Conservation (phyloP, 1,140 invertebrate genomes). For the Drosophila novamexicana region DNA sequence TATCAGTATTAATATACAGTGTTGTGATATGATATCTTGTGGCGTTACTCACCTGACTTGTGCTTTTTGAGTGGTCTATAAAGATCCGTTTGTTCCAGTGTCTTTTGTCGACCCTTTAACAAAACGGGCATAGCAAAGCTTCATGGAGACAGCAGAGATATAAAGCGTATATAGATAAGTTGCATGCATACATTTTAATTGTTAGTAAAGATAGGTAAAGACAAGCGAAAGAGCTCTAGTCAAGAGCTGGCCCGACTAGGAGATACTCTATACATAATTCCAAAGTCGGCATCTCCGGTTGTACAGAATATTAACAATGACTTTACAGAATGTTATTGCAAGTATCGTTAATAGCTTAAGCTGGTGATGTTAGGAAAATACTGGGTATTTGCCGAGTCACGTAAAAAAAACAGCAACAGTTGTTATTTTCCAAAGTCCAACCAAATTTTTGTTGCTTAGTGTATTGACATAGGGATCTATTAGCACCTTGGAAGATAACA, state of each 20-base stretch:
- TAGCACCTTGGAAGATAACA: conserved; percentile 35
- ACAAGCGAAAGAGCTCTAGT: neutral
- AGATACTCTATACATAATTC: neutral
- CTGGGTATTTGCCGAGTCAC: too few relatives aligned
- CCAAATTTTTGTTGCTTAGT: neutral
- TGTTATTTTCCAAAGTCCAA: neutral
- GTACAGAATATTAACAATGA: too few relatives aligned
- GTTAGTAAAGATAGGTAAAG: neutral
- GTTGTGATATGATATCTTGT: neutral
- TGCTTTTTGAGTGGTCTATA: conserved; percentile 86
- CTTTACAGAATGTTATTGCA: too few relatives aligned
- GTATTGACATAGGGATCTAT: conserved; percentile 2
- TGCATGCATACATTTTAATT: neutral
- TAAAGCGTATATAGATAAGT: conserved; percentile 46
- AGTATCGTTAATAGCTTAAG: too few relatives aligned
- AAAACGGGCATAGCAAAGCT: conserved; percentile 85
- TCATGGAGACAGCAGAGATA: neutral
- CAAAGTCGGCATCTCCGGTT: too few relatives aligned
- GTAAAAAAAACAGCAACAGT: neutral
- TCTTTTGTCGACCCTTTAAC: conserved; percentile 85
- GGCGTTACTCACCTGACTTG: conserved; percentile 79
- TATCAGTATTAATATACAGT: neutral
- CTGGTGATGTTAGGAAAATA: too few relatives aligned
- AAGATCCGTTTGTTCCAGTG: conserved; percentile 86
- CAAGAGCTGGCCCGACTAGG: neutral